Conservation (phyloP, 2,888 invertebrate species). For the Hypselothyrea guttata region DNA sequence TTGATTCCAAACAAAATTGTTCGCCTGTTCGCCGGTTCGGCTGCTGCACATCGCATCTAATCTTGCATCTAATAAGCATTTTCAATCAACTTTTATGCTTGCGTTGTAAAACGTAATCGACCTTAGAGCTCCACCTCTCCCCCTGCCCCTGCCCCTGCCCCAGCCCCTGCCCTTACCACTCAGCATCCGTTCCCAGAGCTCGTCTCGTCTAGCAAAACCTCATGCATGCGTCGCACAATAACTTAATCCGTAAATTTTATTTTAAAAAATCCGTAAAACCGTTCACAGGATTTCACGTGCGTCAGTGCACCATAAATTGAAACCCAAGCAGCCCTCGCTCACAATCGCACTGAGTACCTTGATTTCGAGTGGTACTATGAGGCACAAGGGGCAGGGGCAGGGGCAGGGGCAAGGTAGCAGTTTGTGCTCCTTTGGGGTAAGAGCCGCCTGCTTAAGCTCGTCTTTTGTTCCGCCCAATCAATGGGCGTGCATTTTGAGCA, state of each 20-base stretch:
- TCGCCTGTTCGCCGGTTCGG: constrained; percentile 6
- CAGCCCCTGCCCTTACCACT: not conserved
- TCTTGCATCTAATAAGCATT: constrained; percentile 82
- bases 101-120: constrained; percentile 78
- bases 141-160: not conserved
- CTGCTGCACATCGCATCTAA: constrained; percentile 75
- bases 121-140: constrained; percentile 51
- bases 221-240: constrained; percentile 64
- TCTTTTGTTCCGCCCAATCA: constrained; percentile 50
- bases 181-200: constrained; percentile 8
- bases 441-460: constrained; percentile 20
- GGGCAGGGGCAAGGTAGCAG: not conserved
- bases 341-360: constrained; percentile 21
- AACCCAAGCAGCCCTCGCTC: constrained; percentile 46
- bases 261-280: constrained; percentile 73
- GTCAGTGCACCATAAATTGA: constrained; percentile 67
- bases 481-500: constrained; percentile 38
- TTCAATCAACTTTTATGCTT: constrained; percentile 81
- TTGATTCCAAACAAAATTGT: constrained; percentile 56
- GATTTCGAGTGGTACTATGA: constrained; percentile 2
- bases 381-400: not conserved
- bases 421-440: not conserved
- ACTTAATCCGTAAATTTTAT: constrained; percentile 81
- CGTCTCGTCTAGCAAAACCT: constrained; percentile 24
- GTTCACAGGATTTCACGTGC: constrained; percentile 65